phyloP scores from a whole-genome alignment of 92 coral and sea anemone species.

The Heliopora coerulea region DNA sequence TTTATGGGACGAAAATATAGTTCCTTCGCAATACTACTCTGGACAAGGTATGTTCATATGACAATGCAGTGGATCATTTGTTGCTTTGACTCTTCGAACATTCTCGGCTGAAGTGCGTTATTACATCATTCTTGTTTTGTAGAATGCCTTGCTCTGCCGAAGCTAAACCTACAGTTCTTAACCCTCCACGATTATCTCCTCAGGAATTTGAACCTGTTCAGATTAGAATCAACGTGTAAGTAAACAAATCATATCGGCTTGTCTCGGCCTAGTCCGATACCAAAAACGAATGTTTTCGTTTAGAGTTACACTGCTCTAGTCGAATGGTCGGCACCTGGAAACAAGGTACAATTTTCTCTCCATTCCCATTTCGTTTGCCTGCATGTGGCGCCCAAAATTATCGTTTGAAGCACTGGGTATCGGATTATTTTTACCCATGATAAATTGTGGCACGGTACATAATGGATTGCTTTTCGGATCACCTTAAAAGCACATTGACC shows the following conservation, averaged over 20 bases:
- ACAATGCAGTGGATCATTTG: neutral
- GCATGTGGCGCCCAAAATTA: too few relatives aligned
- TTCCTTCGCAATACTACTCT: slow-evolving; percentile 91
- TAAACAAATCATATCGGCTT: neutral
- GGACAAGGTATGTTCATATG: slow-evolving; percentile 66
- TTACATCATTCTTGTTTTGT: slow-evolving; percentile 17
- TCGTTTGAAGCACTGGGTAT: too few relatives aligned
- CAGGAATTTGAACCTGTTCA: slow-evolving; percentile 87
- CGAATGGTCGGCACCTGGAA: too few relatives aligned
- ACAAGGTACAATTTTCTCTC: too few relatives aligned
- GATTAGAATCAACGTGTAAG: slow-evolving; percentile 98
- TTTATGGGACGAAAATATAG: slow-evolving; percentile 96
- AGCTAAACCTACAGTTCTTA: slow-evolving; percentile 87
- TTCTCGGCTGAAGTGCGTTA: neutral
- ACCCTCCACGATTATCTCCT: slow-evolving; percentile 93
- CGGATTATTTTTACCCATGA: too few relatives aligned
- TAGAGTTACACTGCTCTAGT: too few relatives aligned
- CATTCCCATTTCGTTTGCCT: too few relatives aligned
- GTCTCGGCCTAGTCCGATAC: too few relatives aligned
- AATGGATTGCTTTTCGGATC: too few relatives aligned
- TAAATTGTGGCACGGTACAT: too few relatives aligned
- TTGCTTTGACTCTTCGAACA: neutral
- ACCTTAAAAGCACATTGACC: too few relatives aligned
- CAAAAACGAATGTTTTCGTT: too few relatives aligned
- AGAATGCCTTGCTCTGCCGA: slow-evolving; percentile 96